A percentile compares a stretch with the other conserved stretches of the same genome.
These are phyloP conservation scores for Triops longicaudatus DNA, from an alignment of 1,140 invertebrate genomes.

Conservation along the genomic window DNA sequence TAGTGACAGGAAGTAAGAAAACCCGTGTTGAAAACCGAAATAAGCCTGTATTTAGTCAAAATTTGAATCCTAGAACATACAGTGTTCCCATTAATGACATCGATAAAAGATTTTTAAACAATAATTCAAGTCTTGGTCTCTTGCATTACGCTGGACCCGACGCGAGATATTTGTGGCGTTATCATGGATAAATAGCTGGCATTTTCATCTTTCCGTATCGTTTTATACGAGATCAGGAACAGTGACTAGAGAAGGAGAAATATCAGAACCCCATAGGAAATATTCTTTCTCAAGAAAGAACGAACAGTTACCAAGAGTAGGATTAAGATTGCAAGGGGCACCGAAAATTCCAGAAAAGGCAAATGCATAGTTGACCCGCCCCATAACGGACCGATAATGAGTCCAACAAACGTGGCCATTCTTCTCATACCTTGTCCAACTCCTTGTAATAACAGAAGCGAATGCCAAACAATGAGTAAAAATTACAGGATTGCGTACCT, in stretches of 20 bases:
- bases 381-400: slow-evolving; percentile 28
- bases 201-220: not conserved
- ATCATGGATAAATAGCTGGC: not conserved
- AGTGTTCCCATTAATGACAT: no score
- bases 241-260: not conserved
- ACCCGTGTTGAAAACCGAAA: no score
- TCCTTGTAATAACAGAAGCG: slow-evolving; percentile 2
- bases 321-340: slow-evolving; percentile 19
- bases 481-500: not conserved
- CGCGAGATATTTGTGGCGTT: not conserved
- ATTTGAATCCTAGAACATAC: no score
- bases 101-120: no score
- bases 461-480: not conserved
- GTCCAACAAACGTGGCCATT: slow-evolving; percentile 25
- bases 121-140: not conserved
- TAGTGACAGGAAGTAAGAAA: no score
- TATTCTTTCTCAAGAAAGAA: not conserved
- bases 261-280: not conserved
- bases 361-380: slow-evolving; percentile 23
- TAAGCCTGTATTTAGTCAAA: no score
- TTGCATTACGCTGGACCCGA: not conserved
- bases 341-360: slow-evolving; percentile 25
- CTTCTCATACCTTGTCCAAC: slow-evolving; percentile 26
- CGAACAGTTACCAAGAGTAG: slow-evolving; percentile 19
- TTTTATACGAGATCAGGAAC: not conserved